phyloP scores from a whole-genome alignment of 1,140 invertebrate genomes.

The Rhopalosiphum padi region DNA sequence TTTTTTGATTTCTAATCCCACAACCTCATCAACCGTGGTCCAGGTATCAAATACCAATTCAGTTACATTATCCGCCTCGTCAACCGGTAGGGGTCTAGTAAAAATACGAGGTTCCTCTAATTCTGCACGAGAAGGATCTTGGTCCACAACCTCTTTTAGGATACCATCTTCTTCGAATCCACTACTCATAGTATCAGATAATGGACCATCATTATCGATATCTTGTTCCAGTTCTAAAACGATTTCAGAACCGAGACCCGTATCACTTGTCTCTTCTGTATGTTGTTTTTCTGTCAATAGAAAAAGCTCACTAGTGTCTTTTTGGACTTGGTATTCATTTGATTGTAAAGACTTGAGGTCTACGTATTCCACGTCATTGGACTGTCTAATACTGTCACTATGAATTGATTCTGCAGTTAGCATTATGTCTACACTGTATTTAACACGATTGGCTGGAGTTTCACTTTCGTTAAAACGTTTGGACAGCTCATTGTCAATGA shows the following conservation, averaged over 20 bases:
- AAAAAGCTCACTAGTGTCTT: slow-evolving; percentile 17
- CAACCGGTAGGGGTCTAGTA: slow-evolving; percentile 9
- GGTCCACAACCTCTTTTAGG: not conserved
- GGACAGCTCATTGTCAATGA: slow-evolving; percentile 30
- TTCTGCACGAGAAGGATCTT: not conserved
- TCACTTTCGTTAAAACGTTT: slow-evolving; percentile 26
- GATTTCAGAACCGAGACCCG: not conserved
- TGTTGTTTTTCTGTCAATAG: slow-evolving; percentile 41
- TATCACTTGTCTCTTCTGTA: slow-evolving; percentile 29
- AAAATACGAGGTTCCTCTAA: slow-evolving; percentile 41
- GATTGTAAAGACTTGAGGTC: slow-evolving; percentile 3
- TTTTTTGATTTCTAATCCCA: not conserved
- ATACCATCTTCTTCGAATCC: slow-evolving; percentile 18
- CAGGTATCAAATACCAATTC: slow-evolving; percentile 52
- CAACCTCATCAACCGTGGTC: slow-evolving; percentile 36
- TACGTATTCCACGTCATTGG: not conserved
- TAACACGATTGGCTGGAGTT: slow-evolving; percentile 22
- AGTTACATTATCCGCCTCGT: slow-evolving; percentile 44
- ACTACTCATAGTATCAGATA: slow-evolving; percentile 34
- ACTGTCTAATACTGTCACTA: not conserved
- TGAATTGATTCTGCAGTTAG: slow-evolving; percentile 40
- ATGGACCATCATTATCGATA: slow-evolving; percentile 10
- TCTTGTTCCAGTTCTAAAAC: not conserved
- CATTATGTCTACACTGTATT: slow-evolving; percentile 33
- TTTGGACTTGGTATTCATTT: slow-evolving; percentile 24